Conservation (phyloP, 2,888 invertebrate species). For the Tanytarsus gracilentus region DNA sequence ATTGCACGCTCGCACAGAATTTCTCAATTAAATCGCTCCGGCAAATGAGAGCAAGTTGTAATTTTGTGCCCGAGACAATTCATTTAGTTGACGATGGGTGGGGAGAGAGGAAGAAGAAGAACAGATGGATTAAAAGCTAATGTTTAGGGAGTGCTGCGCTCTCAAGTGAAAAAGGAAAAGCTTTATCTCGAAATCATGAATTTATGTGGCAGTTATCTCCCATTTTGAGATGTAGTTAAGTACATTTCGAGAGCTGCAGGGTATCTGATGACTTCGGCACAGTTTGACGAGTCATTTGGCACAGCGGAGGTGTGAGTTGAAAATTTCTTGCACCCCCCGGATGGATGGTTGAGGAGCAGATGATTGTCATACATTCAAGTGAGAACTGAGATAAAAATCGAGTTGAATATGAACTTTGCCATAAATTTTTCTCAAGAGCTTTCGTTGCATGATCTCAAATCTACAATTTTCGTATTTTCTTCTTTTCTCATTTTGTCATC, state of each 20-base stretch:
- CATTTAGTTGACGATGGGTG: not conserved
- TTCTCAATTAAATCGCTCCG: not conserved
- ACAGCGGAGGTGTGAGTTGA: no score
- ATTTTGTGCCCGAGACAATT: slow-evolving; percentile 8
- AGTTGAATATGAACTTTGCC: no score
- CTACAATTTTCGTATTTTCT: no score
- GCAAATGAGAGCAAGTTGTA: no score
- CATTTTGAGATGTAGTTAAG: slow-evolving; percentile 4
- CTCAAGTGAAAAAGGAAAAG: not conserved
- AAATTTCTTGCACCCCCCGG: no score
- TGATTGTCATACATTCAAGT: no score
- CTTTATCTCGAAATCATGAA: slow-evolving; percentile 4
- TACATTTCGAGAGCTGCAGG: slow-evolving; percentile 14
- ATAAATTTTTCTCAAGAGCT: no score
- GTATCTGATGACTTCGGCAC: slow-evolving; percentile 18
- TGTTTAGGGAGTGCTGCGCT: not conserved
- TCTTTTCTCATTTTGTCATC: no score
- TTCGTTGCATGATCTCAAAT: no score
- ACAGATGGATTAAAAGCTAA: slow-evolving; percentile 13
- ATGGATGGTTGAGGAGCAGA: no score
- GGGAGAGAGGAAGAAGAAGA: not conserved
- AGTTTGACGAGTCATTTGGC: slow-evolving; percentile 19
- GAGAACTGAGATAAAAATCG: no score
- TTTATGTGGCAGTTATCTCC: slow-evolving; percentile 11
- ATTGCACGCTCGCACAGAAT: not conserved